Evolutionary conservation across 2,113 vertebrate species (phyloP).

Genomic region (Muntiacus reevesi): DNA sequence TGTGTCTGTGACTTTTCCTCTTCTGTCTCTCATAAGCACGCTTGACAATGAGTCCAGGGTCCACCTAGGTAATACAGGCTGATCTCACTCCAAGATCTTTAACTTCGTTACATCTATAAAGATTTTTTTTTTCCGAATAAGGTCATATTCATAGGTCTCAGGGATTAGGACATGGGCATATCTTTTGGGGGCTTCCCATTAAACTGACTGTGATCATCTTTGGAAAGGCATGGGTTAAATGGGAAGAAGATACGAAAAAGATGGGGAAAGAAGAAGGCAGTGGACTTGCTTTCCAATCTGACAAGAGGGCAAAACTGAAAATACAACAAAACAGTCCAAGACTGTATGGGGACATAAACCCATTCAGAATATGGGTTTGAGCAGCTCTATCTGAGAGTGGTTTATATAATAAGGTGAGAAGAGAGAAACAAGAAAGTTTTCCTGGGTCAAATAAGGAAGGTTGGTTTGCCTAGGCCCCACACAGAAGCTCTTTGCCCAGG

Average conservation of each 20-base stretch:
- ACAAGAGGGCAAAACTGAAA: not conserved
- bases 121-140: not conserved
- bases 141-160: not conserved
- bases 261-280: not conserved
- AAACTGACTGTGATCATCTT: not conserved
- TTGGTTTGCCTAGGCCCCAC: not conserved
- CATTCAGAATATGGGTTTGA: not conserved
- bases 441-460: not conserved
- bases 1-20: not conserved
- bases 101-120: not conserved
- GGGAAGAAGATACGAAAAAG: not conserved
- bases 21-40: not conserved
- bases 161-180: not conserved
- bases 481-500: not conserved
- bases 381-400: not conserved
- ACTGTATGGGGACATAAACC: not conserved
- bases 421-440: not conserved
- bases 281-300: not conserved
- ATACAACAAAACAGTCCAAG: not conserved
- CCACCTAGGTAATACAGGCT: not conserved
- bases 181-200: not conserved
- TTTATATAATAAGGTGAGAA: not conserved
- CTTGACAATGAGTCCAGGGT: not conserved
- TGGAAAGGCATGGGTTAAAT: not conserved
- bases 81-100: not conserved